Base-by-base conservation (phyloP, 53 echinoderm and acorn worm genomes). In the Actinopyga echinites region DNA sequence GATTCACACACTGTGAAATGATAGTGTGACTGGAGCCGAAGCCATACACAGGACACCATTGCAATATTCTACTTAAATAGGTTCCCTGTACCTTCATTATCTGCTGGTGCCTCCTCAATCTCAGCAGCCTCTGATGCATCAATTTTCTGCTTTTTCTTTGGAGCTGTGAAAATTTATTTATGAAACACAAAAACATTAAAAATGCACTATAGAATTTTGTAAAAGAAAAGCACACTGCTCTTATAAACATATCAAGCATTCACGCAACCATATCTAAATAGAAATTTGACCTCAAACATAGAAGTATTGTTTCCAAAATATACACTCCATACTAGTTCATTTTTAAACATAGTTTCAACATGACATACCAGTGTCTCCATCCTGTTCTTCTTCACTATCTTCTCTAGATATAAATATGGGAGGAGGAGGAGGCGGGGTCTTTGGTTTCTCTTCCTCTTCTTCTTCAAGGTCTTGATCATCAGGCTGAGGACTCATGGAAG, bases 401-500 rank as follows among this genome's bases (percentile, higher is more conserved):
- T 82, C 86, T 74, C 87, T 90, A 38, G 92, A 89, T 49, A 95
- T 90, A 75, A 95, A 95, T 56, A 95, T 88, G 24, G 87, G 90
- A 24, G 95, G 65, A 24, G 83, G 84, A 33, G 87, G 87, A 2
- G 75, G 21, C 29, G 95, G 95, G n/a, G 79, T 79, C 33, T 34
- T 58, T 19, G 79, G 79, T 7, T 21, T 30, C 8, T 57, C 79
- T 59, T 85, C 86, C 23, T 75, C 75, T 49, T 49, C 75, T 26
- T 75, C 64, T 6, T 87, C 91, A 20, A 73, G 73, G 15, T 59
- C 69, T 58, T 90, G 78, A 55, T 40, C 53, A 7, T 74, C 69
- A 53, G 83, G 79, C 21, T 77, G 25, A 9, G 79, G 28, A 68
- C 83, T 83, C 37, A 71, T 35, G 17, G 81, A 79, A 11, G 75